Conservation (phyloP, 2,113 vertebrate genomes). For the Anolis carolinensis region DNA sequence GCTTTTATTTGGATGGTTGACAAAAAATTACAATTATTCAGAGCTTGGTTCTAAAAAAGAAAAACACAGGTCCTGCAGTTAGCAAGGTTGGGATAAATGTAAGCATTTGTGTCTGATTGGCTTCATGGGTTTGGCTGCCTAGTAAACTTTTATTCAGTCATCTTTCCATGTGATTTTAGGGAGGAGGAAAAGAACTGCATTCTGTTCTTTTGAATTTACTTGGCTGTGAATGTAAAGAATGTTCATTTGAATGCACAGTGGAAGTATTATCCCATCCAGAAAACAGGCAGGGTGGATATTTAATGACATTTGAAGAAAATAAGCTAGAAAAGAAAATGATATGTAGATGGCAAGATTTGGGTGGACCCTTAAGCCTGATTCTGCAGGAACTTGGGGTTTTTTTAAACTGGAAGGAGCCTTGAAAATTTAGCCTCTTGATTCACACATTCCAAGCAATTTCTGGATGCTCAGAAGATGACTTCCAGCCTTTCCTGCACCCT, state of each 20-base stretch:
- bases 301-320: conserved; percentile 18
- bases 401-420: conserved; percentile 43
- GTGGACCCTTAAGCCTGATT: conserved; percentile 51
- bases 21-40: conserved; percentile 8
- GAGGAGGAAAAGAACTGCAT: conserved; percentile 51
- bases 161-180: conserved; percentile 24
- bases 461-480: conserved; percentile 63
- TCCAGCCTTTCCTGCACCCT: conserved; percentile 42
- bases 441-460: conserved; percentile 70
- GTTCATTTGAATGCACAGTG: conserved; percentile 67
- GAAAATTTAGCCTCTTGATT: conserved; percentile 57
- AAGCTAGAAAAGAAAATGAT: conserved; percentile 27
- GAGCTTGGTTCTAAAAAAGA: conserved; percentile 9
- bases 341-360: neutral
- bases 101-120: neutral
- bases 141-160: conserved; percentile 15
- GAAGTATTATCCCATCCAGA: conserved; percentile 60
- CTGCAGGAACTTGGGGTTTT: neutral
- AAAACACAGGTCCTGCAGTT: neutral
- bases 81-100: neutral
- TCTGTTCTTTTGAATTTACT: neutral
- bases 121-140: neutral
- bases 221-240: conserved; percentile 46
- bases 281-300: conserved; percentile 55
- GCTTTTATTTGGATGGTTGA: conserved; percentile 42